Base-by-base conservation (phyloP, 2,888 invertebrate species). In the Zelleria hepariella region DNA sequence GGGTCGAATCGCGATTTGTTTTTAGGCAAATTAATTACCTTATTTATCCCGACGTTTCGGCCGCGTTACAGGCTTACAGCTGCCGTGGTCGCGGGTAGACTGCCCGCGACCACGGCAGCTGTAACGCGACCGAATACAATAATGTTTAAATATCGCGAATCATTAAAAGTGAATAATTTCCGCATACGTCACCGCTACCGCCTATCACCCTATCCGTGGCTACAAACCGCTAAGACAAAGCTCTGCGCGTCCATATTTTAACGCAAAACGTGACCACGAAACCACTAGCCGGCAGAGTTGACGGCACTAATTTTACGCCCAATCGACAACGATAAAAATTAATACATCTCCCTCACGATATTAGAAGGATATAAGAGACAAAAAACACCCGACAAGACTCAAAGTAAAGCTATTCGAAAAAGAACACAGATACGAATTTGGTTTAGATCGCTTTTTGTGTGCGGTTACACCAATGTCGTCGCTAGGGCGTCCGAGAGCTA, bases 291-390 rank as follows among this genome's bases (percentile, higher is more conserved):
- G 73, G 73, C 70, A 74, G 26, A 58, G 69, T 64, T 69, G 69
- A 69, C 53, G 58, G 54, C 24, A 83, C 78, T 74, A 81, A 88
- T 88, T 88, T 87, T 79, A 84, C 85, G 83, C 84, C 78, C 84
- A 82, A 86, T 88, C 86, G 76, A 70, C 65, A 74, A 69, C 67
- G 72, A 85, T 86, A 80, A 81, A 81, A 84, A 86, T 87, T 86
- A 85, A 86, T 79, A 85, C 78, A 79, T 87, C 83, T 68, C 67
- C 32, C 32, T 42, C 32, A 3, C 15, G 66, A 58, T 64, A 65
- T 66, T 68, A 58, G 63, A 66, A 62, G 61, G 62, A 69, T 66
- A 68, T 70, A 69, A 70, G 70, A 67, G 70, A 68, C 72, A 78
- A 83, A 84, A 83, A 85, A 66, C 71, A 71, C 74, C 77, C 68